Evolutionary conservation across 2,113 vertebrate species (phyloP), one percentile per base, ranked within the genome.

Genomic region (Ceuthmochares aereus): DNA sequence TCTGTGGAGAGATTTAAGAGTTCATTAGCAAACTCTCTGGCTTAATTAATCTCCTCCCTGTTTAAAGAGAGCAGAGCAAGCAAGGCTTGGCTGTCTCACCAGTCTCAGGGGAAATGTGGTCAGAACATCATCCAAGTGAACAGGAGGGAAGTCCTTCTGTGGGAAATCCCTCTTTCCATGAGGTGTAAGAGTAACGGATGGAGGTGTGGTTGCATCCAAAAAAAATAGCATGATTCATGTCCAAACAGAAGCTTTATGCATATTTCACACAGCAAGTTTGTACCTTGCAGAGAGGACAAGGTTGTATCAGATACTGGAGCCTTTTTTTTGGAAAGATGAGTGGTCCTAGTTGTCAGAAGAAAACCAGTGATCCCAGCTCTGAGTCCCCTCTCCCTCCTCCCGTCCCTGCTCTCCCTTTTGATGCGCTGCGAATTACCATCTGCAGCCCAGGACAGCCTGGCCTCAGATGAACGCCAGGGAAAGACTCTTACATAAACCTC

Each of bases 401-500:
- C 4, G 14, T 26, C 67, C 89, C 40, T 4, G 8, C 37, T 92
- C 52, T 82, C 40, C 55, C 14, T 94, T 40, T 23, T 4, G 1
- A 20, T 14, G 30, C 16, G 10, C 78, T 58, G 32, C 0, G 7
- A 66, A 27, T 84, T 77, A 13, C 29, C 75, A 69, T n/a, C 54
- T 37, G 52, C 91, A 95, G 62, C 47, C 84, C 4, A 3, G 91
- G 93, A 72, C 87, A 91, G 89, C 89, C 88, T 95, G 96, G 94
- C 96, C 96, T 95, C 96, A 79, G 69, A 84, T 95, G 96, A 96
- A 95, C 51, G 23, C 89, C 67, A 82, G 70, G 84, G 79, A 84
- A 93, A 91, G 93, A 29, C 92, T 96, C 95, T 97, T 97, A 97
- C 75, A 94, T 96, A 97, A 96, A 69, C 20, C 83, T 29, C 77